phyloP scores from a whole-genome alignment of 2,113 vertebrate genomes.

The Arenaria interpres region DNA sequence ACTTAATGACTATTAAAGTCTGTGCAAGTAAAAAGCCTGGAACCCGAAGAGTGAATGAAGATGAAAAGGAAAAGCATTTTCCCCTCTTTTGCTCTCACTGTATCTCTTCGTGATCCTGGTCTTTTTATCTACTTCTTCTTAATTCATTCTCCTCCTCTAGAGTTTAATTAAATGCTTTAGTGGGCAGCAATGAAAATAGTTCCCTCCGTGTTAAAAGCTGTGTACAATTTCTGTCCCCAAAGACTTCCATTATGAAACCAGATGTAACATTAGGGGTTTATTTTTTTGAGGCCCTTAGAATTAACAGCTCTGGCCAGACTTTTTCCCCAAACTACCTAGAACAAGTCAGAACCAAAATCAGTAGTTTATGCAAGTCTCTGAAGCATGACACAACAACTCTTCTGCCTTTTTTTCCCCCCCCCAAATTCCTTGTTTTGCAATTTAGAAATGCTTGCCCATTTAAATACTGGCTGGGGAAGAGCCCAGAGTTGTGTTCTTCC shows the following conservation, averaged over 20 bases:
- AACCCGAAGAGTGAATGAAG: not conserved
- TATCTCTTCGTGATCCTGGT: not conserved
- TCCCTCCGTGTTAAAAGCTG: not conserved
- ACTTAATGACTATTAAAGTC: not conserved
- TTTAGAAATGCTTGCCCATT: not conserved
- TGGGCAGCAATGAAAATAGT: not conserved
- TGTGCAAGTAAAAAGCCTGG: not conserved
- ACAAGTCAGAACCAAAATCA: not conserved
- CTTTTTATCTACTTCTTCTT: not conserved
- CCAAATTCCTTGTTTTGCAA: not conserved
- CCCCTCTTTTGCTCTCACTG: not conserved
- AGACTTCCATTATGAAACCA: not conserved
- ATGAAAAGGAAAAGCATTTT: not conserved
- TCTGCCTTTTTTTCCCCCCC: not conserved
- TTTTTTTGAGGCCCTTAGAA: not conserved
- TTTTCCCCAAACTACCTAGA: not conserved
- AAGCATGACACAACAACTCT: not conserved
- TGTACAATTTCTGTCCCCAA: fast-evolving
- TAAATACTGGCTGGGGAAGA: not conserved
- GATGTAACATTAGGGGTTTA: not conserved
- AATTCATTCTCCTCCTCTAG: not conserved
- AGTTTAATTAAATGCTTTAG: not conserved
- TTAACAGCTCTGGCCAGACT: not conserved
- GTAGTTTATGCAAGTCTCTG: not conserved
- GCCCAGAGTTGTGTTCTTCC: not conserved